These are phyloP conservation scores for Chaenogobius annularis DNA, from an alignment of 2,113 vertebrate species.

Conservation along the genomic window DNA sequence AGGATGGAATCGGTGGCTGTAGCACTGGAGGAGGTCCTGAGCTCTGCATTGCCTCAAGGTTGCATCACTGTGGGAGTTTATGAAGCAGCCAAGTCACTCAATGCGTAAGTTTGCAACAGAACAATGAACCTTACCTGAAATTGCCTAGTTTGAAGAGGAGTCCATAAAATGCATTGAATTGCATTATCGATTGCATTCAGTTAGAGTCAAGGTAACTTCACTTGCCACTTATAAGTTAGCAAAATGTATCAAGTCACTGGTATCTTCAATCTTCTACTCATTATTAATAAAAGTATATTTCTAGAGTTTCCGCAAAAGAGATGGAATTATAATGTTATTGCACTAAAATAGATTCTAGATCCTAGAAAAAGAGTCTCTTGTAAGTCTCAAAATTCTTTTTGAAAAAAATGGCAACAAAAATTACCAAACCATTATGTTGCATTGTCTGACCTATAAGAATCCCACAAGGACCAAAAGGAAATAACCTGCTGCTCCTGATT, in stretches of 20 bases:
- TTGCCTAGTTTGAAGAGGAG: not conserved
- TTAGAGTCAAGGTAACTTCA: not conserved
- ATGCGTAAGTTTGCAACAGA: conserved; percentile 82
- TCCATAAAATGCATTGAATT: not conserved
- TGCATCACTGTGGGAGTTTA: conserved; percentile 92
- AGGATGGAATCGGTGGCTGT: conserved; percentile 92
- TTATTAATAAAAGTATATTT: no score
- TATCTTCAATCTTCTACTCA: no score
- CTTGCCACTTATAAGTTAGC: not conserved
- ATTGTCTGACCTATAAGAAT: not conserved
- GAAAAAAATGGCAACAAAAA: no score
- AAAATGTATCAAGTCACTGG: not conserved
- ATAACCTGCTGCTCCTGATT: not conserved
- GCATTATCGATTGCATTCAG: not conserved
- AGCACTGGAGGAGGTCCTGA: conserved; percentile 89
- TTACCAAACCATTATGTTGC: not conserved
- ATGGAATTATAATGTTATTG: no score
- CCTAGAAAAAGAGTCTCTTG: no score
- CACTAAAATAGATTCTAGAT: no score
- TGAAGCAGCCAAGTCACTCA: conserved; percentile 92
- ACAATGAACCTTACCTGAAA: not conserved
- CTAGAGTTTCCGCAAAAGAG: no score
- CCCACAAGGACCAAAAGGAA: not conserved
- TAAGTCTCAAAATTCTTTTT: no score
- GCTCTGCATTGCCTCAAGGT: conserved; percentile 88